Evolutionary conservation across 2,113 vertebrate genomes (phyloP).

Genomic region (Dendrocopos noguchii): DNA sequence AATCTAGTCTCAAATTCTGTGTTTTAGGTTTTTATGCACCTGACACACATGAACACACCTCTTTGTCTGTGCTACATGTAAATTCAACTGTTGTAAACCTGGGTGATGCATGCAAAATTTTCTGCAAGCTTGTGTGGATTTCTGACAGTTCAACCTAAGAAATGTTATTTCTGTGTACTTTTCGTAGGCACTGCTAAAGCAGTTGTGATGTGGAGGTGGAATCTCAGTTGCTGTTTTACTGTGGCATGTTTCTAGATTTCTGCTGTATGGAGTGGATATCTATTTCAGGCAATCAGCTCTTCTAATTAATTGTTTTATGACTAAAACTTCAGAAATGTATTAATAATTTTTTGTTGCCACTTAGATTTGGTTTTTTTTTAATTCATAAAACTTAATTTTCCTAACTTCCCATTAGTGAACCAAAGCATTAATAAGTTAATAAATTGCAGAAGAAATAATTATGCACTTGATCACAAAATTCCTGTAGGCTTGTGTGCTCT

Average conservation of each 20-base stretch:
- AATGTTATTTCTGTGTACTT: neutral
- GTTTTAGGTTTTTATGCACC: neutral
- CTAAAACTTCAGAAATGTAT: neutral
- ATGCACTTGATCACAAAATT: neutral
- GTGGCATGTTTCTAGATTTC: neutral
- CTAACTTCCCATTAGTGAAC: conserved; percentile 2
- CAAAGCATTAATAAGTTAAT: conserved; percentile 1
- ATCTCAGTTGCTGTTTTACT: neutral
- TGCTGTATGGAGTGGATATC: neutral
- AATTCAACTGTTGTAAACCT: neutral
- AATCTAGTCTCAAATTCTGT: neutral
- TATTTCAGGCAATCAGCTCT: neutral
- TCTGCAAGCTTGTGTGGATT: neutral
- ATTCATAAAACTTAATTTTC: neutral
- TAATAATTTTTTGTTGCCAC: neutral
- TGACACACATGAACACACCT: neutral
- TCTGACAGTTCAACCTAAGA: neutral
- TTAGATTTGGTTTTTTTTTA: neutral
- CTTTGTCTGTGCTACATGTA: no score
- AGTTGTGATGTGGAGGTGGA: neutral
- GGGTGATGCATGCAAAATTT: neutral
- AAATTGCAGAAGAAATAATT: conserved; percentile 15
- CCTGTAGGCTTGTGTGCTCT: neutral
- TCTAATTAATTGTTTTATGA: neutral
- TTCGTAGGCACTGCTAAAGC: neutral